Conservation (phyloP, 2,888 invertebrate genomes). For the Drosophila pseudotalamancana region DNA sequence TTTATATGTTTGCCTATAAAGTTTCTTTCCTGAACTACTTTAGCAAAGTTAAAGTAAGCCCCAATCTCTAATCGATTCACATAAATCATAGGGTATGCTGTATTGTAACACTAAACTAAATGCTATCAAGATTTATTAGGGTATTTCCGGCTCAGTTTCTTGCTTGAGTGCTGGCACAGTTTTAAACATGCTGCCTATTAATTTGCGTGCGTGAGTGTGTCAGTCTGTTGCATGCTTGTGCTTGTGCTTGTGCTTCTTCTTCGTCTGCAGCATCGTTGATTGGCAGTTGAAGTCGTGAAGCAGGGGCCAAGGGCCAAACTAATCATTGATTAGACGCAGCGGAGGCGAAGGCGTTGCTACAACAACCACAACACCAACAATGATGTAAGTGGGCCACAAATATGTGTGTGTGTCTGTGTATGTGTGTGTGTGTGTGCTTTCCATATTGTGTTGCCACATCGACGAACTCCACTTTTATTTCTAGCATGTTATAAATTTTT, state of each 20-base stretch:
- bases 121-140: constrained; percentile 1
- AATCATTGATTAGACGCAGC: constrained; percentile 66
- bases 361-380: constrained; percentile 1
- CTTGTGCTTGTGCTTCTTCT: constrained; percentile 12
- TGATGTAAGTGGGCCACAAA: constrained; percentile 36
- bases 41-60: no score
- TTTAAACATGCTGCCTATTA: constrained; percentile 38
- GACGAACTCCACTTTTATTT: constrained; percentile 61
- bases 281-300: constrained; percentile 41
- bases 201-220: constrained; percentile 13
- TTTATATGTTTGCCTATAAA: no score
- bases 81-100: no score
- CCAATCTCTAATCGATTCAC: neutral
- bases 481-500: constrained; percentile 66
- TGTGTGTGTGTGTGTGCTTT: constrained; percentile 21
- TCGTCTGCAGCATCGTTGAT: constrained; percentile 46
- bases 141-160: constrained; percentile 20
- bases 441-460: constrained; percentile 42
- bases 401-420: constrained; percentile 3
- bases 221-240: constrained; percentile 40
- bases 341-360: constrained; percentile 55
- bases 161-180: constrained; percentile 1
- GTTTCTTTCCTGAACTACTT: no score
- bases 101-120: neutral
- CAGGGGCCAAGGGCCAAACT: constrained; percentile 52